Evolutionary conservation across 1,140 invertebrate genomes (phyloP).

Genomic region (Colletes latitarsis): DNA sequence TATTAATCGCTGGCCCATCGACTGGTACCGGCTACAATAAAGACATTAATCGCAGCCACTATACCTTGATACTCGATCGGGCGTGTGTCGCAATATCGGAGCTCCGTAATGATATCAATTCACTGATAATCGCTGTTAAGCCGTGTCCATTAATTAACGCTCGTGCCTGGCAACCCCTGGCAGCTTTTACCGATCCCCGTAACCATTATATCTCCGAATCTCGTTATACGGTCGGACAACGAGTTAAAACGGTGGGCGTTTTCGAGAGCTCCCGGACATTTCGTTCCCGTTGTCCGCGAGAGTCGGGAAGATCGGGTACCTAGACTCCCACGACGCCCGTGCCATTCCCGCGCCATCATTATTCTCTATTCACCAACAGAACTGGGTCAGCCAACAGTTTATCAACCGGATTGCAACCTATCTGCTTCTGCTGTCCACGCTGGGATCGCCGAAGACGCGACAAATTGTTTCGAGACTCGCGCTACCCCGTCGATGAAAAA

Average conservation of each 20-base stretch:
- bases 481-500: background rate
- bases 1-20: constrained; percentile 14
- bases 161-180: constrained; percentile 16
- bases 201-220: constrained; percentile 47
- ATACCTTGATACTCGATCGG: constrained; percentile 22
- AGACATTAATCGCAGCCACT: constrained; percentile 1
- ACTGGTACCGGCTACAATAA: background rate
- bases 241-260: constrained; percentile 15
- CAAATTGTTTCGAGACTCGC: constrained; percentile 18
- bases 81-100: constrained; percentile 45
- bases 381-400: constrained; percentile 41
- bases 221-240: constrained; percentile 35
- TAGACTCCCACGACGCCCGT: constrained; percentile 31
- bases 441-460: constrained; percentile 1
- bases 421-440: background rate
- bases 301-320: constrained; percentile 50
- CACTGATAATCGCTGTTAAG: constrained; percentile 60
- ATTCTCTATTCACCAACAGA: constrained; percentile 45
- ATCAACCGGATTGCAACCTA: constrained; percentile 34
- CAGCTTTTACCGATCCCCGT: constrained; percentile 45
- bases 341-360: constrained; percentile 35
- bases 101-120: constrained; percentile 47
- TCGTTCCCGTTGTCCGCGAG: background rate
- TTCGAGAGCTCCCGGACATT: background rate
- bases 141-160: constrained; percentile 64